Evolutionary conservation across 2,113 vertebrate species (phyloP), one percentile per base, ranked within the genome.

Genomic region (Pseudopodoces humilis): DNA sequence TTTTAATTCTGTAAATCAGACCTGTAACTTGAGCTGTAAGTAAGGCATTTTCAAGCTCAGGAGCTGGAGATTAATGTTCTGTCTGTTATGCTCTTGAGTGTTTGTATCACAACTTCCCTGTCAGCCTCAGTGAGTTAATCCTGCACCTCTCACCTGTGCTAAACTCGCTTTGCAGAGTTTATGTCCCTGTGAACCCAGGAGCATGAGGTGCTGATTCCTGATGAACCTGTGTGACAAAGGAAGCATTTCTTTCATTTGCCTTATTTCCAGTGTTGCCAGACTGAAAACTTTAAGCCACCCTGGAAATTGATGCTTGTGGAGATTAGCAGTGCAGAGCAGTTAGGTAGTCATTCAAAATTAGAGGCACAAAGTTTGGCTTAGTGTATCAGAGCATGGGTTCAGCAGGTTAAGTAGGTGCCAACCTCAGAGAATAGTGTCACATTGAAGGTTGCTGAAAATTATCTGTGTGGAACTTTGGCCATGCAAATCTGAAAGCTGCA

Each of bases 241-340:
- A 65, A 27, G 43, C 55, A 28, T 87, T 89, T 94, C 41, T 79
- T 92, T 85, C 59, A 77, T 80, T 89, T 80, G 24, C 75, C 21
- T 65, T 92, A 79, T 85, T 95, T 88, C 43, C 47, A 55, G 11
- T 74, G 58, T 80, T 92, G 71, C 79, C 82, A 74, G 83, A 85
- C 53, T 76, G 81, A 58, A 76, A 69, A 69, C 62, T 88, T 91
- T 20, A 77, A 83, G 43, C 59, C 59, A 59, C 46, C 43, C 47
- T 47, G 13, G 77, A 83, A 88, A 88, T 70, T 88, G 71, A 21
- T 78, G 78, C 46, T 91, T 80, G 47, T 21, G 33, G 59, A 82
- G 43, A 80, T 91, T 15, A 67, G 44, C 53, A 55, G 76, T 47
- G 80, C 49, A 53, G 75, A 60, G 49, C 75, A 53, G 30, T 55